phyloP scores from a whole-genome alignment of 92 coral and sea anemone genomes.

The Phenganax stokvisi region DNA sequence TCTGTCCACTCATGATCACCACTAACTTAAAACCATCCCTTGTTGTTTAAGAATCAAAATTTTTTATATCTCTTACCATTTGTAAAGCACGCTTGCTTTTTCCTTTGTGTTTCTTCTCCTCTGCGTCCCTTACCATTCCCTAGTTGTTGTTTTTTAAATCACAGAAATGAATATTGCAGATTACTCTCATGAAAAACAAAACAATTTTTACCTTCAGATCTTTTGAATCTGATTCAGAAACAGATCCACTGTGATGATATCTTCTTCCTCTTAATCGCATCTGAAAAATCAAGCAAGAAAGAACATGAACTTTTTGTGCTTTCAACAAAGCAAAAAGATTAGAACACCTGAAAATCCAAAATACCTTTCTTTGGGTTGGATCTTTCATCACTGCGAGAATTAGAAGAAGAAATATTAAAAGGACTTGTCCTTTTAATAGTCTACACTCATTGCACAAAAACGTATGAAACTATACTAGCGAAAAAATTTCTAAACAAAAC shows the following conservation, averaged over 20 bases:
- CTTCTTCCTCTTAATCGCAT: conserved; percentile 77
- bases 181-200: not conserved
- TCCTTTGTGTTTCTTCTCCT: conserved; percentile 83
- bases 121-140: conserved; percentile 99
- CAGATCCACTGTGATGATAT: conserved; percentile 63
- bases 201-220: conserved; percentile 58
- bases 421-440: not conserved
- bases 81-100: conserved; percentile 56
- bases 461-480: not conserved
- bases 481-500: no score
- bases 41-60: no score
- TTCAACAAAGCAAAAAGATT: no score
- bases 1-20: not conserved
- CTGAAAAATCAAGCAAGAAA: conserved; percentile 22
- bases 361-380: conserved; percentile 41
- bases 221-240: conserved; percentile 49
- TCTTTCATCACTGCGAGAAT: conserved; percentile 35
- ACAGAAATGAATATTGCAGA: conserved; percentile 29
- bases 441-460: not conserved
- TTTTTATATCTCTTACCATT: conserved; percentile 38
- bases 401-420: not conserved
- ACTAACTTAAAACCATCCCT: not conserved
- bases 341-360: not conserved
- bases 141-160: conserved; percentile 1
- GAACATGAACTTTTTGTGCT: no score